phyloP scores from a whole-genome alignment of 2,888 invertebrate species.

The Dendrolimus houi region DNA sequence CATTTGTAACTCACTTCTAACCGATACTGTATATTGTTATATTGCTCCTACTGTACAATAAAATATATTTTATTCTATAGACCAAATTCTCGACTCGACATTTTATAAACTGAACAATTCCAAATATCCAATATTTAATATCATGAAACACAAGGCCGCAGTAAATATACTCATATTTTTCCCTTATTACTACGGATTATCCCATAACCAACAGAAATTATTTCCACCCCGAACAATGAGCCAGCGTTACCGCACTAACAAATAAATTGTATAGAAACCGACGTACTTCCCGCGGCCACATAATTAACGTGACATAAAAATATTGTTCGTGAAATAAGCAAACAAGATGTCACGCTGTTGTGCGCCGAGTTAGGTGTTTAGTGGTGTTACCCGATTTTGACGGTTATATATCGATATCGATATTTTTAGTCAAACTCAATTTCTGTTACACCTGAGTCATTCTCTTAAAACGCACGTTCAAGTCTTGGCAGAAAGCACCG shows the following conservation, averaged over 20 bases:
- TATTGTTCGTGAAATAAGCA: slow-evolving; percentile 14
- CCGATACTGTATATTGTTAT: too few species aligned
- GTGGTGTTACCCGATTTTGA: background rate
- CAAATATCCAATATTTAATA: background rate
- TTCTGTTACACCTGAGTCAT: too few species aligned
- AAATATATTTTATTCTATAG: too few species aligned
- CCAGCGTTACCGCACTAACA: slow-evolving; percentile 17
- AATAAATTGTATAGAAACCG: slow-evolving; percentile 36
- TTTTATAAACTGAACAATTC: background rate
- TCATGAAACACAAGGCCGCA: background rate
- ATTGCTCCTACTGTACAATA: too few species aligned
- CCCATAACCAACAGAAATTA: slow-evolving; percentile 13
- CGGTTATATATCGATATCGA: background rate
- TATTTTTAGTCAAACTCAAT: too few species aligned
- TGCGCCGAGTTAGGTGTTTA: background rate
- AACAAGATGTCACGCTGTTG: background rate
- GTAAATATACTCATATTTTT: background rate
- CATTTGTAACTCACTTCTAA: too few species aligned
- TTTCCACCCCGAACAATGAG: slow-evolving; percentile 24
- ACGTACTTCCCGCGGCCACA: slow-evolving; percentile 27
- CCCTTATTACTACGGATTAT: slow-evolving; percentile 11
- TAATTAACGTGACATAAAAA: slow-evolving; percentile 46
- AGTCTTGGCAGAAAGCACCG: too few species aligned
- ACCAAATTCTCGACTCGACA: too few species aligned
- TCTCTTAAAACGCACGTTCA: too few species aligned